Percentiles rank a stretch among this genome's conserved stretches.
Conservation (phyloP, 2,797 vertebrate species). For the Anabacerthia variegaticeps region DNA sequence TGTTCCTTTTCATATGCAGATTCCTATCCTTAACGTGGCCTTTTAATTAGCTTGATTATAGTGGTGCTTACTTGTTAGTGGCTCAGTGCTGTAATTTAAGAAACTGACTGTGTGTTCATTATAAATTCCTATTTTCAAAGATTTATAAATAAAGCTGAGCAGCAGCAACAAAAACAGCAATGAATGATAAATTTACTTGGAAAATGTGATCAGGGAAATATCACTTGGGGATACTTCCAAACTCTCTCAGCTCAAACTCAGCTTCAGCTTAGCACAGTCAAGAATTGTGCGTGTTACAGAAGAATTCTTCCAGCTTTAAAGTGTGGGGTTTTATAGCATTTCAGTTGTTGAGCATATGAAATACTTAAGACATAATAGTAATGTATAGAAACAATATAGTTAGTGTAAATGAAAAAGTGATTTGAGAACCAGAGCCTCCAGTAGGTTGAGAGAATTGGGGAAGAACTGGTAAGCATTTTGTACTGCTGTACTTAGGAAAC, state of each 20-base stretch:
- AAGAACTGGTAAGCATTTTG: not conserved
- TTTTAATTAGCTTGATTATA: constrained; percentile 68
- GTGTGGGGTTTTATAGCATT: not conserved
- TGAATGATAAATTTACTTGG: not conserved
- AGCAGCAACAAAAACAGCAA: constrained; percentile 12
- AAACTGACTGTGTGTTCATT: constrained; percentile 33
- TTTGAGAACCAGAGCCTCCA: not conserved
- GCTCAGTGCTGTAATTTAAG: constrained; percentile 48
- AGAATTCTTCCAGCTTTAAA: not conserved
- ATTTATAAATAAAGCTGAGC: constrained; percentile 39
- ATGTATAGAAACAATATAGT: not conserved
- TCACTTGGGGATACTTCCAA: constrained; percentile 28
- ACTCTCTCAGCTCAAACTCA: constrained; percentile 4
- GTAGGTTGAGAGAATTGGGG: not conserved
- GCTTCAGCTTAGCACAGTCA: constrained; percentile 1
- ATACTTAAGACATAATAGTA: not conserved
- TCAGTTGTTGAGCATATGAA: not conserved
- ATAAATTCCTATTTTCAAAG: constrained; percentile 36
- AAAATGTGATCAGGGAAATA: constrained; percentile 12
- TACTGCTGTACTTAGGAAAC: not conserved
- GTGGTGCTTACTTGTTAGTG: constrained; percentile 22
- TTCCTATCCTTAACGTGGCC: constrained; percentile 37
- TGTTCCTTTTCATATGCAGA: constrained; percentile 54
- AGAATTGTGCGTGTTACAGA: not conserved
- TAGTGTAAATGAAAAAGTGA: not conserved